Base-by-base conservation (phyloP, 1,140 invertebrate genomes). In the Bombus impatiens region DNA sequence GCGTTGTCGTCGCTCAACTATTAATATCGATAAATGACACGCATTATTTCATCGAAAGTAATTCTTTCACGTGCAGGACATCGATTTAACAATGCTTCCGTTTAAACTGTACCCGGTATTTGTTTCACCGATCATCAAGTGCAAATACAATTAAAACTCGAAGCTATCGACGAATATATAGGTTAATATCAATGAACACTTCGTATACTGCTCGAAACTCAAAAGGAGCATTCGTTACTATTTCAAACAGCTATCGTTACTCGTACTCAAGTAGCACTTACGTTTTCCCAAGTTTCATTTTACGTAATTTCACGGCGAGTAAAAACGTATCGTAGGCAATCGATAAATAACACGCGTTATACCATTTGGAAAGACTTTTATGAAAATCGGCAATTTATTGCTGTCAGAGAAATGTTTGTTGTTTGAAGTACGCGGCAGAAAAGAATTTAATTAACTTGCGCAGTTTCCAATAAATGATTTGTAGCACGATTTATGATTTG, bases 21-120 rank as follows among this genome's bases (percentile, higher is more conserved):
- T 40, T 70, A 53, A 70, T 44, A 42, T 62, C n/a, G 22, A 74
- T 32, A 71, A 81, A 70, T 53, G 32, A 44, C 5, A 32, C 13
- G n/a, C 40, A 47, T 82, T 75, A 75, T 62, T 47, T 67, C 3
- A 79, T 32, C n/a, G 40, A 44, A 79, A 79, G 40, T 44, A 62
- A 67, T 40, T 71, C 35, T 40, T 81, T 59, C 5, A 8, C 3
- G 2, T 13, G 42, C n/a, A 22, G 15, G 1, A 25, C 59, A 44
- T n/a, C 59, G 28, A 59, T 67, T 78, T 44, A 40, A 37, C 42
- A 12, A 59, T 10, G 3, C 32, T 47, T 4, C 1, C 22, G 42
- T 47, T 79, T 59, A 4, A 18, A 67, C 35, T 28, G 67, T 28
- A 13, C 77, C 5, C 3, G 18, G 25, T 67, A 67, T 67, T 67